These are phyloP conservation scores for Periophthalmus magnuspinnatus DNA, from an alignment of 2,797 vertebrate species.

Conservation along the genomic window DNA sequence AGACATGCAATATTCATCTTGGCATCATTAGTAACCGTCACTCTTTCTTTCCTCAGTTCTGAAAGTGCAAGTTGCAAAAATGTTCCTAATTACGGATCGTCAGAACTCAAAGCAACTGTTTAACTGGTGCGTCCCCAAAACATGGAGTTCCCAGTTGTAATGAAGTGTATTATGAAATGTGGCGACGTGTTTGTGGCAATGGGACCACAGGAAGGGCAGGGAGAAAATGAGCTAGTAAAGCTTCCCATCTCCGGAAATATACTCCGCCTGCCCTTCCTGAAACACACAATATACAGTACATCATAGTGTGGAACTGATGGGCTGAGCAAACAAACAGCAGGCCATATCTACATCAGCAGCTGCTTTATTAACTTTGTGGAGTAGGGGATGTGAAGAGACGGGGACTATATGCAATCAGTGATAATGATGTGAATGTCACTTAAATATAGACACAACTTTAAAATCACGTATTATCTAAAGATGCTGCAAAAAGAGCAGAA, in stretches of 20 bases:
- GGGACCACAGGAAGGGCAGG: slow-evolving; percentile 71
- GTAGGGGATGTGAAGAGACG: not conserved
- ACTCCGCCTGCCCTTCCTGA: slow-evolving; percentile 73
- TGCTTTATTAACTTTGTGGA: slow-evolving; percentile 36
- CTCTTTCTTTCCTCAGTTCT: not conserved
- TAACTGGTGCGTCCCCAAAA: slow-evolving; percentile 7
- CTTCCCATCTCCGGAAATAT: slow-evolving; percentile 73
- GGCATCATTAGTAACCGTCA: slow-evolving; percentile 15
- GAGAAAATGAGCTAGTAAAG: slow-evolving; percentile 54
- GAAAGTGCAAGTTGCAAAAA: slow-evolving; percentile 16
- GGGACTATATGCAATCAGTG: too few species aligned
- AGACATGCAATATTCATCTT: slow-evolving; percentile 11
- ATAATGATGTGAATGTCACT: too few species aligned
- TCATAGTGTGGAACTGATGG: slow-evolving; percentile 41
- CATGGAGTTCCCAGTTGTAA: slow-evolving; percentile 10
- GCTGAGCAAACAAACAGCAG: slow-evolving; percentile 67
- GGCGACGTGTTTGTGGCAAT: slow-evolving; percentile 11
- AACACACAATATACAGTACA: slow-evolving; percentile 44
- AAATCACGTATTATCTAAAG: too few species aligned
- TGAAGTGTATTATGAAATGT: slow-evolving; percentile 4
- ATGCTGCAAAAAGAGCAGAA: too few species aligned
- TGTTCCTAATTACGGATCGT: slow-evolving; percentile 18
- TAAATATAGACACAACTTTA: too few species aligned
- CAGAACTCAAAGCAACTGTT: slow-evolving; percentile 10
- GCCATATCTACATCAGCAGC: slow-evolving; percentile 49